Evolutionary conservation across 2,888 invertebrate species (phyloP), one percentile per base, ranked within the genome.

Genomic region (Leptarthrus brevirostris): DNA sequence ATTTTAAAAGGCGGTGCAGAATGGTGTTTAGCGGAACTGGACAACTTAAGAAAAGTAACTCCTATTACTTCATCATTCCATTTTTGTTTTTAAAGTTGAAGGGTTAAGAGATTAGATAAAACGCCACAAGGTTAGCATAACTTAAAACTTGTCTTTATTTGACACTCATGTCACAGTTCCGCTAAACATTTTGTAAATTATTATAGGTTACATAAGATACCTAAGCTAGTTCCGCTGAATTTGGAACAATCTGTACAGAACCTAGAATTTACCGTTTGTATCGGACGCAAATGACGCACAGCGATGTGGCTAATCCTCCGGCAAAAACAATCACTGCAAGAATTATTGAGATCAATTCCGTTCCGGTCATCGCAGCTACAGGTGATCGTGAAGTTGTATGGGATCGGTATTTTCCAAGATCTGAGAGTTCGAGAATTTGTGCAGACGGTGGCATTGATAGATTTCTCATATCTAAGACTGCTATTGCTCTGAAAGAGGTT

Each of bases 281-380:
- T 72, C 90, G 88, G 74, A 92, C 87, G 80, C 93, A 93, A 69
- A 92, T 87, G 77, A 94, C 90, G 80, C 93, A 93, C 8, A 94
- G 86, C 12, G 94, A 93, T 0, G 94, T 92, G 6, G 92, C 88
- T 72, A 93, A 87, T 0, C 94, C 93, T 0, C 94, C 95, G 52
- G 94, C 84, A 81, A 94, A 93, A 70, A 95, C 92, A 64, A 94
- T 87, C 77, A 93, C 92, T 2, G 93, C 93, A 4, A 95, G 86
- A 0, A 93, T 91, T 12, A 95, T 90, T 0, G 93, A 91, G 24
- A 93, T 90, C 61, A 94, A 89, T 85, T 95, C 94, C 79, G 93
- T 87, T 0, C 93, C 90, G 22, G 91, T 92, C 79, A 89, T 84
- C 49, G 69, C 49, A 2, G 58, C 47, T 12, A 52, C 82, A 24